Evolutionary conservation across 2,888 invertebrate genomes (phyloP).

Genomic region (Ophion slaviceki): DNA sequence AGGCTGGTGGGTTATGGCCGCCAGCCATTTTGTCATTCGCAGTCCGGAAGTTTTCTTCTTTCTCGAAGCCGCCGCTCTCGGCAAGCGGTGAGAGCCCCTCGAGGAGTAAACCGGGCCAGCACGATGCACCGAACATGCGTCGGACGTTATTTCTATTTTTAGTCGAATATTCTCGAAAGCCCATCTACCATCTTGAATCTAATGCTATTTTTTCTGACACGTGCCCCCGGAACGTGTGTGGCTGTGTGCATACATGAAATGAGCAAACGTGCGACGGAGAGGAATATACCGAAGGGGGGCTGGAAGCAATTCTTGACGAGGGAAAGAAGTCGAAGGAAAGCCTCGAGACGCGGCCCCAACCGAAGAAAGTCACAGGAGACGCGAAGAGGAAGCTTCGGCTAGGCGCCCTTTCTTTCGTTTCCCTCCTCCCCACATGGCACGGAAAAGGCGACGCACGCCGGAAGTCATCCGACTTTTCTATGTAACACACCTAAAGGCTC

Average conservation of each 20-base stretch:
- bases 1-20: slow-evolving; percentile 13
- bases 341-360: slow-evolving; percentile 41
- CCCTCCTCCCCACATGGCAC: background rate
- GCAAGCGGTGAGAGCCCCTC: slow-evolving; percentile 10
- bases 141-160: slow-evolving; percentile 53
- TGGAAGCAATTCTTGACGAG: slow-evolving; percentile 60
- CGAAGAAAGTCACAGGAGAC: slow-evolving; percentile 16
- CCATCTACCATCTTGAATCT: slow-evolving; percentile 52
- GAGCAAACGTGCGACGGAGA: background rate
- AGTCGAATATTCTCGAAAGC: slow-evolving; percentile 53
- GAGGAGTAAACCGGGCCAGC: slow-evolving; percentile 40
- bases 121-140: slow-evolving; percentile 41
- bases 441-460: slow-evolving; percentile 57
- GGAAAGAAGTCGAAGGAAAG: slow-evolving; percentile 34
- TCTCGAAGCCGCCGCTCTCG: background rate
- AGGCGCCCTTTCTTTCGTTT: background rate
- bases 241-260: background rate
- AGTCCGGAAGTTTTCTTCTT: slow-evolving; percentile 5
- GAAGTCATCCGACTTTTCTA: slow-evolving; percentile 59
- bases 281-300: slow-evolving; percentile 39
- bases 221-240: slow-evolving; percentile 35
- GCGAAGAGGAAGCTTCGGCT: slow-evolving; percentile 28
- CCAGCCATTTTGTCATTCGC: slow-evolving; percentile 52
- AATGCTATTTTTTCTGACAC: slow-evolving; percentile 48
- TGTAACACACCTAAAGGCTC: slow-evolving; percentile 55